Evolutionary conservation across 2,888 invertebrate genomes (phyloP), one percentile per base, ranked within the genome.

Genomic region (Noctua comes): DNA sequence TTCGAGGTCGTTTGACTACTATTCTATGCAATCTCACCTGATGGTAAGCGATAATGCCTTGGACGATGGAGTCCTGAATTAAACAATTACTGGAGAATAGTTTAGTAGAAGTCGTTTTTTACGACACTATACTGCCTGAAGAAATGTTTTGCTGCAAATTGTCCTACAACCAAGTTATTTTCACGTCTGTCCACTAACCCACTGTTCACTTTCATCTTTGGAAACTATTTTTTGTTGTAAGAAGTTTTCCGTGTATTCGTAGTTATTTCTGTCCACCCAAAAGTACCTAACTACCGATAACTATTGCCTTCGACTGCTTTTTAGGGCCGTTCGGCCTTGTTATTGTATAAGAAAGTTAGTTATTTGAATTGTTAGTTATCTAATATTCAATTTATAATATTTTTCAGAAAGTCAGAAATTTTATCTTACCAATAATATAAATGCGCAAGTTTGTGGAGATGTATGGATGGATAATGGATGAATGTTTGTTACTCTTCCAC

Each of bases 191-290:
- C 11, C n/a, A 43, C 40, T n/a, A 66, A 59, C 4, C n/a, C 36
- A 43, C 18, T 68, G 78, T 51, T 43, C n/a, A 54, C 11, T 46
- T 64, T 68, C 13, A 31, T 79, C 24, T n/a, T 73, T 7, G 7
- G 1, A n/a, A 79, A 72, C 13, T 0, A 27, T 57, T 66, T 79
- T 65, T 73, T 24, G 46, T 31, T 48, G 21, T 21, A 16, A 79
- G 16, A 48, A 48, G n/a, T 66, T 73, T 48, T 66, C 3, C 8
- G 16, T 48, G 57, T 48, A 40, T 18, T 1, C 24, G 24, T 10
- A 73, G 65, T 66, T 73, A 66, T 80, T 57, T 73, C 21, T 80
- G 31, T 73, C 5, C 57, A 65, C 27, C 73, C 40, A 43, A 57
- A 73, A 66, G 18, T 62, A 76, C 36, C 13, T 27, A 11, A 43